phyloP scores from a whole-genome alignment of 2,888 invertebrate species.

The Mystacides longicornis region DNA sequence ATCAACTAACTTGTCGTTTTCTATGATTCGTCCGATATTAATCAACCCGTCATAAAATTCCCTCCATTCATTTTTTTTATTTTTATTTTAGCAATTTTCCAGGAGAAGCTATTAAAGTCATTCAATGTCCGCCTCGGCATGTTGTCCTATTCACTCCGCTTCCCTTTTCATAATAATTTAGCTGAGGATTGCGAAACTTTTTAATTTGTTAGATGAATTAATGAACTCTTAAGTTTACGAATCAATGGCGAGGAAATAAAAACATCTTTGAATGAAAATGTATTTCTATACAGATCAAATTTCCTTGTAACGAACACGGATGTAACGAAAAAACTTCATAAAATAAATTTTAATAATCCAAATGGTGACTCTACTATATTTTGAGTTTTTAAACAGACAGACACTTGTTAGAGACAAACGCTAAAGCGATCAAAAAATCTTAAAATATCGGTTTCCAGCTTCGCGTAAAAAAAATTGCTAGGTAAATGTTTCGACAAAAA shows the following conservation, averaged over 20 bases:
- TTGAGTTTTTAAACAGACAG: too few species aligned
- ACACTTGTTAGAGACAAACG: too few species aligned
- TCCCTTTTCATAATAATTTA: not conserved
- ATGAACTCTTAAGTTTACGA: not conserved
- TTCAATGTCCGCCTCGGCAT: slow-evolving; percentile 12
- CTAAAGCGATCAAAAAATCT: too few species aligned
- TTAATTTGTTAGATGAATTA: slow-evolving; percentile 1
- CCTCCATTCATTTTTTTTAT: slow-evolving; percentile 14
- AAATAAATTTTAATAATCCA: too few species aligned
- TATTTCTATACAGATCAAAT: too few species aligned
- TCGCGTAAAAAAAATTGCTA: too few species aligned
- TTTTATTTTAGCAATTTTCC: slow-evolving; percentile 24
- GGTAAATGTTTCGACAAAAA: too few species aligned
- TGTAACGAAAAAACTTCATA: too few species aligned
- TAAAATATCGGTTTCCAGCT: too few species aligned
- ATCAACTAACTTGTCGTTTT: slow-evolving; percentile 4
- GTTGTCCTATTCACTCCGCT: not conserved
- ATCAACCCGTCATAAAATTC: slow-evolving; percentile 16
- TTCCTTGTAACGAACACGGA: too few species aligned
- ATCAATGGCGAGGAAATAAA: not conserved
- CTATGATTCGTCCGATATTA: slow-evolving; percentile 19
- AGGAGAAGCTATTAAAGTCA: slow-evolving; percentile 20
- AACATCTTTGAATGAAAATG: not conserved
- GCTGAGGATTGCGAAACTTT: not conserved
- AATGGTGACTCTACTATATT: too few species aligned